These are phyloP conservation scores for Brachyhypopomus occidentalis DNA, from an alignment of 2,113 vertebrate genomes.

Conservation along the genomic window DNA sequence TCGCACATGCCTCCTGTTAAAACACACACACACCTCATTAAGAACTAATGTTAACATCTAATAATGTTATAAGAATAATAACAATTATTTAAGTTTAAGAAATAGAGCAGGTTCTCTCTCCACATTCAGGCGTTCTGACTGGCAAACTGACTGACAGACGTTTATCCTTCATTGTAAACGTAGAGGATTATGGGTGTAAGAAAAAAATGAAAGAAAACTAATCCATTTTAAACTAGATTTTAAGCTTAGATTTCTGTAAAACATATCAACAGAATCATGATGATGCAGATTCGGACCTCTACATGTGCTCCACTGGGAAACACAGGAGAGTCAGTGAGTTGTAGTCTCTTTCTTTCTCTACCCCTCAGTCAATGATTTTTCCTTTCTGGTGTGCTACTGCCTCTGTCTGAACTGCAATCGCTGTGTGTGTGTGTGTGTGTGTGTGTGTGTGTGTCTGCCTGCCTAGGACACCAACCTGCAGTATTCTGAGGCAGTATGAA, in stretches of 20 bases:
- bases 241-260: too few relatives aligned
- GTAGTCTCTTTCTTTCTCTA: neutral
- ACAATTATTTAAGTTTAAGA: neutral
- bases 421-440: neutral
- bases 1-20: conserved; percentile 71
- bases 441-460: neutral
- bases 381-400: neutral
- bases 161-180: too few relatives aligned
- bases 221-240: too few relatives aligned
- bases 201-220: too few relatives aligned
- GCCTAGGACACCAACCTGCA: conserved; percentile 22
- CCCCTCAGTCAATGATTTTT: neutral
- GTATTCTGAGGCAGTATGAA: conserved; percentile 43
- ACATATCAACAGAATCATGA: too few relatives aligned
- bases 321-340: too few relatives aligned
- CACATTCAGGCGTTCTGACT: too few relatives aligned
- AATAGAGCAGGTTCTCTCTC: too few relatives aligned
- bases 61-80: neutral
- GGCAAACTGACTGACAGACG: too few relatives aligned
- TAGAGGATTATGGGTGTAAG: too few relatives aligned
- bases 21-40: neutral
- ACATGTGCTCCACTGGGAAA: too few relatives aligned
- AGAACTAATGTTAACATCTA: neutral
- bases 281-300: neutral
- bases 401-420: neutral